Conservation (phyloP, 1,140 invertebrate genomes). For the Drosophila erecta region DNA sequence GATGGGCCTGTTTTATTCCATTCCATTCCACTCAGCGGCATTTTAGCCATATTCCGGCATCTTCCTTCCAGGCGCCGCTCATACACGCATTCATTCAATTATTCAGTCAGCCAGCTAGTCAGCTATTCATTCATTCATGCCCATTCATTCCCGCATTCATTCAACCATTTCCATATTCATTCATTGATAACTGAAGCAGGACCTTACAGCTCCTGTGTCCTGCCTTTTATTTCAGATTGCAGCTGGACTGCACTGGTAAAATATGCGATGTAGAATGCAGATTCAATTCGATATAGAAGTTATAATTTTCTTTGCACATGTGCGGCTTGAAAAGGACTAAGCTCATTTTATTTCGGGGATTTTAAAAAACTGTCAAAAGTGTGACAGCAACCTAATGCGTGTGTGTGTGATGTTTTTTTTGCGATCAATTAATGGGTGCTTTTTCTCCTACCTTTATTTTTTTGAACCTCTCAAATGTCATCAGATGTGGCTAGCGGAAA, state of each 20-base stretch:
- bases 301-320: too few species aligned
- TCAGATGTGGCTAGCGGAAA: conserved; percentile 26
- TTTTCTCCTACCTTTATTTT: background rate
- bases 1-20: conserved; percentile 37
- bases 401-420: background rate
- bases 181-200: conserved; percentile 25
- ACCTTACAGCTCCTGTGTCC: conserved; percentile 6
- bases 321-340: too few species aligned
- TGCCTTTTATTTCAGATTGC: background rate
- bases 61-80: conserved; percentile 26
- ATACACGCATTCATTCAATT: conserved; percentile 30
- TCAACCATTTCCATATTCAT: conserved; percentile 36
- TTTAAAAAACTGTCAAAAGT: background rate
- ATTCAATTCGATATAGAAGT: background rate
- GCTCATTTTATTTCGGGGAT: too few species aligned
- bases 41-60: conserved; percentile 13
- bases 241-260: background rate
- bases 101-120: conserved; percentile 32
- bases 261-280: background rate
- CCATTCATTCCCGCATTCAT: conserved; percentile 34
- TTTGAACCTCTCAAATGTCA: conserved; percentile 15
- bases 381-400: background rate
- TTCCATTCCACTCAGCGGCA: conserved; percentile 9
- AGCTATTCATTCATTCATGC: conserved; percentile 43
- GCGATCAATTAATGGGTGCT: conserved; percentile 1